Conservation (phyloP, 2,113 vertebrate genomes). For the Mormyrus iriodes region DNA sequence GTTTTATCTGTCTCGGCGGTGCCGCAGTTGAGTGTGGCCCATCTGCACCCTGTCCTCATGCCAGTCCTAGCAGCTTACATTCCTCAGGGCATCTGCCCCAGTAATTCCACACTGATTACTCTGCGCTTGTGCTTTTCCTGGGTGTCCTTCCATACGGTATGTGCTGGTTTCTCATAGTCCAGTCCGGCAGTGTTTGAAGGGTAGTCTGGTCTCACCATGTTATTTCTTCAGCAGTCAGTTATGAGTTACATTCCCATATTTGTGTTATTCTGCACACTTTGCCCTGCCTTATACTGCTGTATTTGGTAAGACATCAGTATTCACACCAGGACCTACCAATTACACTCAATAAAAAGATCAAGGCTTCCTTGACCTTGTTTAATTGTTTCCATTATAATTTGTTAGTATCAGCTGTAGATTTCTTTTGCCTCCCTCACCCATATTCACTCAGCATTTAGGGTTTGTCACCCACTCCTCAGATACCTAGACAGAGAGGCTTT, state of each 20-base stretch:
- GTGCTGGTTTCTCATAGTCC: background rate
- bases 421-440: background rate
- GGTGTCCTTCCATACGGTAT: background rate
- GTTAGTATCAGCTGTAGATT: background rate
- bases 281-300: background rate
- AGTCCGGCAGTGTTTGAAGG: background rate
- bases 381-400: background rate
- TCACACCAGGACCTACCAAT: background rate
- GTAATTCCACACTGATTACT: background rate
- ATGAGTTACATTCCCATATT: background rate
- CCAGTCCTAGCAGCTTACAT: background rate
- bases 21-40: background rate
- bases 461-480: background rate
- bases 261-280: background rate
- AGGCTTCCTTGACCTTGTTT: background rate
- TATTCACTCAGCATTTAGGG: background rate
- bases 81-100: background rate
- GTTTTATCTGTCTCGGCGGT: background rate
- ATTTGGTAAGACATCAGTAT: background rate
- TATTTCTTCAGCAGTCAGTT: background rate
- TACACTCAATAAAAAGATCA: background rate
- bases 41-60: background rate
- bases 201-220: background rate
- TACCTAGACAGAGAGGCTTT: conserved; percentile 8
- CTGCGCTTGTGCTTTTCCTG: background rate